phyloP scores from a whole-genome alignment of 2,888 invertebrate species.

The Plutella xylostella region DNA sequence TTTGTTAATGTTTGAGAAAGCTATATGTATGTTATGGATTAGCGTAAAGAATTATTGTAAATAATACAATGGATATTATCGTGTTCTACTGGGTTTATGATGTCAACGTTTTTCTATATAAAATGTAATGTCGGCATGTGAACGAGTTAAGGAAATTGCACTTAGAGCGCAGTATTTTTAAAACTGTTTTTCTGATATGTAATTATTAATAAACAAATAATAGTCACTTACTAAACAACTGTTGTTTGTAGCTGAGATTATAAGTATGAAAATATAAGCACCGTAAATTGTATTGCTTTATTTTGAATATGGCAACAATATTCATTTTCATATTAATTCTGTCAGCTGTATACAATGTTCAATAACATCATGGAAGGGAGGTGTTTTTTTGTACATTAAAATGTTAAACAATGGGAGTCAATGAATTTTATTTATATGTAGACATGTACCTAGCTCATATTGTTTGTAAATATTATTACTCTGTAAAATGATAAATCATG shows the following conservation, averaged over 20 bases:
- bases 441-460: slow-evolving; percentile 60
- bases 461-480: slow-evolving; percentile 66
- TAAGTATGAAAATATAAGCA: too few relatives aligned
- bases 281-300: too few relatives aligned
- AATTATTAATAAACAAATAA: slow-evolving; percentile 35
- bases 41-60: slow-evolving; percentile 38
- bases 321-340: neutral
- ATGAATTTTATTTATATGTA: slow-evolving; percentile 67
- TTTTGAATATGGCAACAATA: too few relatives aligned
- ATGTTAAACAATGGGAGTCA: slow-evolving; percentile 58
- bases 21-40: slow-evolving; percentile 23
- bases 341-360: neutral
- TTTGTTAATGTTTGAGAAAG: neutral
- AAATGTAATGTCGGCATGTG: slow-evolving; percentile 3
- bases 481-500: slow-evolving; percentile 69
- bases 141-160: slow-evolving; percentile 21
- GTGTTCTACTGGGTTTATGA: slow-evolving; percentile 26
- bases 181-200: slow-evolving; percentile 27
- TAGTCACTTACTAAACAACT: slow-evolving; percentile 37
- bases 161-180: slow-evolving; percentile 44
- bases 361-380: neutral
- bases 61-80: slow-evolving; percentile 36
- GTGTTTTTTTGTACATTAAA: slow-evolving; percentile 51
- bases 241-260: neutral
- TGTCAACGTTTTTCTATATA: slow-evolving; percentile 23